These are phyloP conservation scores for Deilephila elpenor DNA, from an alignment of 2,888 invertebrate genomes.

Conservation along the genomic window DNA sequence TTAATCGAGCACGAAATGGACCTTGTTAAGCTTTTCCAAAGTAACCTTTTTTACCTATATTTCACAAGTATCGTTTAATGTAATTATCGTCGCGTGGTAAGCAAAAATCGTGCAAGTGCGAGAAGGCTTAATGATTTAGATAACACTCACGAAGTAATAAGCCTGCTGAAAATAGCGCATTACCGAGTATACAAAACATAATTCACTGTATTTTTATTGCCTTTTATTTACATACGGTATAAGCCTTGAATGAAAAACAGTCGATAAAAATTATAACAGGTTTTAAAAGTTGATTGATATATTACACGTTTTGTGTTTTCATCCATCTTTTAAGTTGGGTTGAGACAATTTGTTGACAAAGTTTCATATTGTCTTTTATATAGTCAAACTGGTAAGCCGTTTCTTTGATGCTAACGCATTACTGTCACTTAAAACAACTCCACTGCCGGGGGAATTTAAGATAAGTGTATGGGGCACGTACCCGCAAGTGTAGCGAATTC, in stretches of 20 bases:
- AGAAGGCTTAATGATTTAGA: neutral
- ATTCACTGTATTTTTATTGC: neutral
- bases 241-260: neutral
- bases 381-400: too few relatives aligned
- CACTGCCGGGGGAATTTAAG: too few relatives aligned
- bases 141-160: neutral
- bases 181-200: neutral
- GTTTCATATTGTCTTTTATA: too few relatives aligned
- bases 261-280: neutral
- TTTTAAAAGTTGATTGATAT: too few relatives aligned
- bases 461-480: too few relatives aligned
- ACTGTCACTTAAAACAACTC: too few relatives aligned
- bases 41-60: neutral
- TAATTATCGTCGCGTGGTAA: neutral
- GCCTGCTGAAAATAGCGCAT: neutral
- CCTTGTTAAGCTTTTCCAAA: neutral
- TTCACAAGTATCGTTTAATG: neutral
- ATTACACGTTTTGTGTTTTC: too few relatives aligned
- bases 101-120: neutral
- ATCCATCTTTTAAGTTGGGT: too few relatives aligned
- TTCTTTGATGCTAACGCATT: too few relatives aligned
- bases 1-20: constrained; percentile 9
- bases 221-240: neutral
- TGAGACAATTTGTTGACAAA: too few relatives aligned
- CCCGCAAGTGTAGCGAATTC: too few relatives aligned